phyloP scores from a whole-genome alignment of 2,113 vertebrate species.

The Eleginops maclovinus region DNA sequence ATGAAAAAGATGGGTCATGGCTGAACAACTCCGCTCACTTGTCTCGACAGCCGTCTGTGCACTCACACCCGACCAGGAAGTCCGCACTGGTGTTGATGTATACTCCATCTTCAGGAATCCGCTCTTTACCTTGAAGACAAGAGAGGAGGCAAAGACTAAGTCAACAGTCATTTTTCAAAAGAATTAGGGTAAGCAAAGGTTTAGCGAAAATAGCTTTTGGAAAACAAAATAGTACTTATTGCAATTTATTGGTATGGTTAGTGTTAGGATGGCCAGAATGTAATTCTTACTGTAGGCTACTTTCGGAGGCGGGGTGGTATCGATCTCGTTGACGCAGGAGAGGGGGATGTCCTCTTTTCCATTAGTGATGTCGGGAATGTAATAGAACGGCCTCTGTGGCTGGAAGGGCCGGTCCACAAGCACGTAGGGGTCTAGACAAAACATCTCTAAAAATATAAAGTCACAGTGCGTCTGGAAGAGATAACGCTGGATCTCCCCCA shows the following conservation, averaged over 20 bases:
- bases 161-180: neutral
- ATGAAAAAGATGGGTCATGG: neutral
- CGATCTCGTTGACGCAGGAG: constrained; percentile 98
- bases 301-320: constrained; percentile 89
- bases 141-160: neutral
- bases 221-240: neutral
- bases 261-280: neutral
- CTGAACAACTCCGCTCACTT: constrained; percentile 85
- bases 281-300: constrained; percentile 92
- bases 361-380: constrained; percentile 92
- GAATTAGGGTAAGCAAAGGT: neutral
- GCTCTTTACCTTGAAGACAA: constrained; percentile 83
- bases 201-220: neutral
- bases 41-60: constrained; percentile 94
- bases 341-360: constrained; percentile 94
- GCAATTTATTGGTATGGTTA: neutral
- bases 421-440: constrained; percentile 97
- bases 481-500: constrained; percentile 96
- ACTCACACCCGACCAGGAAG: constrained; percentile 96
- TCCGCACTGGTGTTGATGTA: constrained; percentile 94
- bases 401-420: constrained; percentile 96
- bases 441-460: constrained; percentile 98
- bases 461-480: constrained; percentile 93
- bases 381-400: constrained; percentile 94
- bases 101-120: constrained; percentile 94